Evolutionary conservation across 2,888 invertebrate genomes (phyloP), one percentile per base, ranked within the genome.

Genomic region (Lasioglossum calceatum): DNA sequence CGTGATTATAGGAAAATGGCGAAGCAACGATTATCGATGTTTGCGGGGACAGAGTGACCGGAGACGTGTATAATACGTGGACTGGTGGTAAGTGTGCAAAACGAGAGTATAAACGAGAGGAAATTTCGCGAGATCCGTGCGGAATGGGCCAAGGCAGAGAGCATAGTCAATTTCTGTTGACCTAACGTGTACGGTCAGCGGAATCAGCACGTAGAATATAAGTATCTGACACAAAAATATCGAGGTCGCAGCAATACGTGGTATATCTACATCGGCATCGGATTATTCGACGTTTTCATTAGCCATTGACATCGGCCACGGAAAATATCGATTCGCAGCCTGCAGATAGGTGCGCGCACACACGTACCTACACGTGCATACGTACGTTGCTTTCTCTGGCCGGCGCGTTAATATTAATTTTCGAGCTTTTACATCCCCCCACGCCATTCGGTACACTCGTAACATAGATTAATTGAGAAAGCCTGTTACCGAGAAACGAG

Each of bases 391-490:
- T 87, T 87, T 82, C 87, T 89, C 87, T 75, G 79, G 77, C 88
- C 79, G 78, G 75, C 82, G 84, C 92, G 89, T 92, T 92, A 92
- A 92, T 93, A 92, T 92, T 92, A 92, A 92, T 92, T 91, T 87
- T 87, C 89, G 81, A 77, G 91, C 92, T 92, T 92, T 91, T 91
- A 90, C 87, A 89, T 89, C 87, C 86, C 82, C 78, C 86, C 87
- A 81, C 87, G 86, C 88, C 88, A 80, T 88, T 89, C 87, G 84
- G 91, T 78, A 88, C 87, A 92, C 90, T 90, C 92, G 90, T 92
- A 93, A 93, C 92, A 89, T 91, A 92, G 93, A 93, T 93, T 93
- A 93, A 93, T 93, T 91, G 93, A 91, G 92, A 92, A 93, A 92
- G 92, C 92, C 92, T 93, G 92, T 92, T 93, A 91, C 92, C 90